phyloP scores from a whole-genome alignment of 2,797 vertebrate species.

The Pelochelys cantorii region DNA sequence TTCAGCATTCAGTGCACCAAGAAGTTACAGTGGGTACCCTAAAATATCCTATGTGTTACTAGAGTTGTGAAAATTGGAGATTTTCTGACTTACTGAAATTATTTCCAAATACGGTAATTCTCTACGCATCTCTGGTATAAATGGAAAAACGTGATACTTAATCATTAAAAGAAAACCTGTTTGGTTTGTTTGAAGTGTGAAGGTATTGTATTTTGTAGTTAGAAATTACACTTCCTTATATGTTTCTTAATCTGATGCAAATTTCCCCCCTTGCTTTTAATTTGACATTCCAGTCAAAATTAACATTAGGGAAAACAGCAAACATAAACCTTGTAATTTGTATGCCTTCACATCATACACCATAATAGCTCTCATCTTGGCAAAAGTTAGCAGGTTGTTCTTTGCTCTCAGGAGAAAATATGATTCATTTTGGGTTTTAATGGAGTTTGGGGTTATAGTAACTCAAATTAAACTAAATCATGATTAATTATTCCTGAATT shows the following conservation, averaged over 20 bases:
- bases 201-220: conserved; percentile 52
- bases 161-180: conserved; percentile 71
- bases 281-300: conserved; percentile 53
- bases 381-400: conserved; percentile 54
- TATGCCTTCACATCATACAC: conserved; percentile 25
- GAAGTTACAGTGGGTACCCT: conserved; percentile 51
- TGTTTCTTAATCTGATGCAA: conserved; percentile 52
- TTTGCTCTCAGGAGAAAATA: conserved; percentile 57
- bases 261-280: conserved; percentile 35
- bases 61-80: conserved; percentile 56
- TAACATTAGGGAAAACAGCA: conserved; percentile 61
- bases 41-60: conserved; percentile 31
- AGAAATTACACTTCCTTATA: conserved; percentile 33
- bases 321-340: conserved; percentile 41
- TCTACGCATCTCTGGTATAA: conserved; percentile 7
- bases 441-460: conserved; percentile 65
- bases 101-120: conserved; percentile 48
- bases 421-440: conserved; percentile 51
- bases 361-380: conserved; percentile 52
- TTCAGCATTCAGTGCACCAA: conserved; percentile 20
- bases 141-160: conserved; percentile 41
- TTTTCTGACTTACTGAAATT: conserved; percentile 33
- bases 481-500: conserved; percentile 67
- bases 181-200: conserved; percentile 54
- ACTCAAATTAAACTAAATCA: conserved; percentile 65